phyloP scores from a whole-genome alignment of 2,888 invertebrate species.

The Chrysolina haemoptera region DNA sequence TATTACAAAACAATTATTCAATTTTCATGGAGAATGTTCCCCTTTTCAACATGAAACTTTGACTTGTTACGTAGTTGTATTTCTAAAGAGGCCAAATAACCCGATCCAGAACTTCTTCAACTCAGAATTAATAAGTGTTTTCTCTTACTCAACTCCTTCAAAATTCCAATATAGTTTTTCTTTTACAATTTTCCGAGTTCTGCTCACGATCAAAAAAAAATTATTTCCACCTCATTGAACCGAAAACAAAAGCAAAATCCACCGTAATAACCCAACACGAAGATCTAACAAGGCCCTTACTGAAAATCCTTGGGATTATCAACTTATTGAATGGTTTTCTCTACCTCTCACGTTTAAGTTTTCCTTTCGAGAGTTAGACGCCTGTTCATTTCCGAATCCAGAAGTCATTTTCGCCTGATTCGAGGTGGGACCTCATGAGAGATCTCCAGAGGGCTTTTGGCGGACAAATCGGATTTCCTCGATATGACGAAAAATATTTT shows the following conservation, averaged over 20 bases:
- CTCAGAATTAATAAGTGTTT: too few relatives aligned
- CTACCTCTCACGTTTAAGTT: background rate
- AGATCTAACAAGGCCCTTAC: slow-evolving; percentile 15
- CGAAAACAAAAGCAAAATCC: slow-evolving; percentile 28
- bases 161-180: background rate
- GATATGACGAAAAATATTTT: background rate
- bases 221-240: slow-evolving; percentile 9
- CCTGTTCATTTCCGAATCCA: background rate
- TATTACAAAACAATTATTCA: too few relatives aligned
- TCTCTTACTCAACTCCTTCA: background rate
- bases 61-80: too few relatives aligned
- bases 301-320: slow-evolving; percentile 11
- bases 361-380: background rate
- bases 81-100: too few relatives aligned
- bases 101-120: too few relatives aligned
- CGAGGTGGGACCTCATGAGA: background rate
- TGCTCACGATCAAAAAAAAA: slow-evolving; percentile 4
- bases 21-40: too few relatives aligned
- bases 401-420: background rate
- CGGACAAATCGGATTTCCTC: slow-evolving; percentile 1
- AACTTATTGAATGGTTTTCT: slow-evolving; percentile 26
- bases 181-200: background rate
- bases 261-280: slow-evolving; percentile 23
- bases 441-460: slow-evolving; percentile 3
- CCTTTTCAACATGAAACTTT: too few relatives aligned